Percentiles rank a stretch among this genome's conserved stretches.
These are phyloP conservation scores for Megaustenia siamemsis DNA, from an alignment of 2,888 invertebrate species.

Conservation along the genomic window DNA sequence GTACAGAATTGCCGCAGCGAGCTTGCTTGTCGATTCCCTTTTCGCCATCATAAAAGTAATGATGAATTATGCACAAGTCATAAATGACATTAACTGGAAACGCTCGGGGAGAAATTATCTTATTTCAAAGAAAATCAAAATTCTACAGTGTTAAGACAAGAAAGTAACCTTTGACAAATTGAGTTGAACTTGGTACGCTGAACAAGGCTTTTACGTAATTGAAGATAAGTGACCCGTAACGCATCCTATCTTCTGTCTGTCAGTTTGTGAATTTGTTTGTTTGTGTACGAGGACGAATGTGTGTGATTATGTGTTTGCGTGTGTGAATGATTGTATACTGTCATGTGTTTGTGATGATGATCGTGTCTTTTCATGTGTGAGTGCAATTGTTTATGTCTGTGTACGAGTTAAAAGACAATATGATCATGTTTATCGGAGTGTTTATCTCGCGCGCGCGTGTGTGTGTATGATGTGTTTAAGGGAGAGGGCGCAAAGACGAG, in stretches of 20 bases:
- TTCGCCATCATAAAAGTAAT: background rate
- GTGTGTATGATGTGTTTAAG: too few relatives aligned
- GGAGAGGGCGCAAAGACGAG: too few relatives aligned
- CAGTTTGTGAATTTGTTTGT: background rate
- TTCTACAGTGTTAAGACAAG: background rate
- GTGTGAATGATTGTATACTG: too few relatives aligned
- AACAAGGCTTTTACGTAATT: background rate
- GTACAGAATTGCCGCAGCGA: background rate
- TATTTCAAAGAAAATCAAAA: background rate
- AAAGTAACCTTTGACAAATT: background rate
- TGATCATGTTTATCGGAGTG: too few relatives aligned
- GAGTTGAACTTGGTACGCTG: background rate
- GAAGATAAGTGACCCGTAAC: background rate
- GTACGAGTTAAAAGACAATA: background rate
- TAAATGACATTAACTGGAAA: background rate
- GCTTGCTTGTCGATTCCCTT: background rate
- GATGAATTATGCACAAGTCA: background rate
- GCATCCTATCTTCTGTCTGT: too few relatives aligned
- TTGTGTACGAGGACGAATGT: background rate
- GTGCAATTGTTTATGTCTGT: background rate
- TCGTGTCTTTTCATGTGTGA: too few relatives aligned
- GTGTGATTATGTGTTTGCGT: background rate
- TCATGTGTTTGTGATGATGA: too few relatives aligned
- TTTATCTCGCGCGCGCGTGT: too few relatives aligned
- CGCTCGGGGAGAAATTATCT: background rate